A percentile compares a stretch with the other conserved stretches of the same genome.
phyloP scores from a whole-genome alignment of 2,797 vertebrate genomes.

The Coregonus suidteri region DNA sequence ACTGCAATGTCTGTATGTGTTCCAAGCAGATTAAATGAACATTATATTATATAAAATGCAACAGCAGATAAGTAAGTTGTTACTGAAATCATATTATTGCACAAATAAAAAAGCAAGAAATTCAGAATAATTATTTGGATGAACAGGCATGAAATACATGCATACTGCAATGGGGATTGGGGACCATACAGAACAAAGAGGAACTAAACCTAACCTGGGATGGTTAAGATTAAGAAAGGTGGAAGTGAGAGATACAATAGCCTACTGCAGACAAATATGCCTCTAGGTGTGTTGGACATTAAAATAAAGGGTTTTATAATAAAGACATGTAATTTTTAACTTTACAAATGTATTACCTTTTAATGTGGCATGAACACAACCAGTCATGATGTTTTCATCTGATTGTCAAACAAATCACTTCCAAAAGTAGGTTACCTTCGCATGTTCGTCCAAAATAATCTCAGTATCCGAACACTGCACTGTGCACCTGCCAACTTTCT shows the following conservation, averaged over 20 bases:
- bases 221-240: not conserved
- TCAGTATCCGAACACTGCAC: too few species aligned
- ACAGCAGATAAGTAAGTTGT: not conserved
- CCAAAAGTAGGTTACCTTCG: too few species aligned
- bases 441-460: too few species aligned
- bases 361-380: too few species aligned
- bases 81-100: not conserved
- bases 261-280: not conserved
- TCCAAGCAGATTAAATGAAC: constrained; percentile 37
- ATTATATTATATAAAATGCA: not conserved
- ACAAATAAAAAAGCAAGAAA: not conserved
- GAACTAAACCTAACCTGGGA: not conserved
- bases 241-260: not conserved
- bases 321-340: not conserved
- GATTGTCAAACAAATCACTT: too few species aligned
- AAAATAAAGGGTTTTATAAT: not conserved
- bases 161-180: too few species aligned
- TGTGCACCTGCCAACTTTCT: too few species aligned
- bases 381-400: too few species aligned
- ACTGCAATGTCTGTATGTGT: constrained; percentile 19
- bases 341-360: too few species aligned
- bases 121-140: not conserved
- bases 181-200: too few species aligned
- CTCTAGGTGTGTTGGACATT: not conserved
- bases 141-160: too few species aligned